Percentiles rank a stretch among this genome's conserved stretches.
These are phyloP conservation scores for Geophilus truncorum DNA, from an alignment of 2,888 invertebrate species.

Conservation along the genomic window DNA sequence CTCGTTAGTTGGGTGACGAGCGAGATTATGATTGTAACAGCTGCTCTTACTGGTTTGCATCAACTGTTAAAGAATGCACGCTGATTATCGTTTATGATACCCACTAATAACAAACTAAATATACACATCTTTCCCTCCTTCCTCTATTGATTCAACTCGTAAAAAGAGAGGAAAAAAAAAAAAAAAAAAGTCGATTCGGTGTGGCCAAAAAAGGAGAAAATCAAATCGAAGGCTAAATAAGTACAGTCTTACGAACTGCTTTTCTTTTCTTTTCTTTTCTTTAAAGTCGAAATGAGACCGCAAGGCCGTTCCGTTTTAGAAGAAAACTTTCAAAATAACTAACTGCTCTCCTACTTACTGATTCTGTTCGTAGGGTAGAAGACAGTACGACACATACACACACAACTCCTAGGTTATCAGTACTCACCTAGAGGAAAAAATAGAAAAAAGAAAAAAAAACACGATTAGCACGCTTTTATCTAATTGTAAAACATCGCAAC, in stretches of 20 bases:
- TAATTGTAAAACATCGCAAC: background rate
- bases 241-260: too few relatives aligned
- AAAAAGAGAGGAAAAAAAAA: background rate
- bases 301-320: background rate
- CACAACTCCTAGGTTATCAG: slow-evolving; percentile 1
- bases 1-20: slow-evolving; percentile 20
- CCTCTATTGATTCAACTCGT: background rate
- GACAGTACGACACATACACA: background rate
- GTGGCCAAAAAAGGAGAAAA: background rate
- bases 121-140: background rate
- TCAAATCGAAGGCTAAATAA: too few relatives aligned
- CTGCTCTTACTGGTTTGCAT: background rate
- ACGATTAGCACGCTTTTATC: background rate
- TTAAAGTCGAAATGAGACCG: background rate
- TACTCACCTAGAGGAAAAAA: background rate
- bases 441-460: background rate
- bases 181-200: background rate
- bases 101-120: background rate
- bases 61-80: background rate
- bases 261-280: background rate
- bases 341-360: background rate
- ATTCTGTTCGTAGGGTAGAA: background rate
- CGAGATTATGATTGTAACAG: slow-evolving; percentile 8
- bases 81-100: background rate
- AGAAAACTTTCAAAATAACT: background rate